A percentile compares a stretch with the other conserved stretches of the same genome.
These are phyloP conservation scores for Lycocorax pyrrhopterus DNA, from an alignment of 2,113 vertebrate species.

Conservation along the genomic window DNA sequence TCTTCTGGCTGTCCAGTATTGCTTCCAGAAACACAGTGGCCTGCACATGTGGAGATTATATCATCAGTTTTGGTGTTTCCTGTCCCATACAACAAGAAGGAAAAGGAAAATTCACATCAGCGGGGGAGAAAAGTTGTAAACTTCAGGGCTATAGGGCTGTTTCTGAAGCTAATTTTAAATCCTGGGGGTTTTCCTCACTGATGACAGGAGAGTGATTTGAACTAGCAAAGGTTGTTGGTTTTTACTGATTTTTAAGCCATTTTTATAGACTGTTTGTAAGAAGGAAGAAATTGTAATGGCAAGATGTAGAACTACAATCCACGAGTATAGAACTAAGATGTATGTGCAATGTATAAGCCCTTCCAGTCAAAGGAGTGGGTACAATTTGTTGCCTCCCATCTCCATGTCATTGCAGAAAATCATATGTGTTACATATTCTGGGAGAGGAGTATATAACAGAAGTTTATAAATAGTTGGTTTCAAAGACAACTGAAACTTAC, in stretches of 20 bases:
- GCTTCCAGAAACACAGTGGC: neutral
- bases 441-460: neutral
- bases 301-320: neutral
- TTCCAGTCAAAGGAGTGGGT: neutral
- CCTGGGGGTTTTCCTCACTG: neutral
- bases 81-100: neutral
- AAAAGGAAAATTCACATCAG: neutral
- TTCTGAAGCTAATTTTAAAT: neutral
- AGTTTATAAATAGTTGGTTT: neutral
- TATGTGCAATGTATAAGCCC: neutral
- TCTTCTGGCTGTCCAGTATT: accelerated
- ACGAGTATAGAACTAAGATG: neutral
- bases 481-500: neutral
- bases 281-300: neutral
- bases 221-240: neutral
- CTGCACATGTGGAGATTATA: neutral
- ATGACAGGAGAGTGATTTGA: neutral
- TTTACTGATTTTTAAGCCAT: neutral
- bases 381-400: neutral
- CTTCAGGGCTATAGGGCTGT: neutral
- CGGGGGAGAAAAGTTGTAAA: neutral
- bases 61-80: neutral
- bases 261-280: neutral
- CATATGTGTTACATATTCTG: neutral
- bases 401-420: neutral